Percentiles rank a stretch among this genome's conserved stretches.
Evolutionary conservation across 2,113 vertebrate species (phyloP).

Genomic region (Dicentrarchus labrax): DNA sequence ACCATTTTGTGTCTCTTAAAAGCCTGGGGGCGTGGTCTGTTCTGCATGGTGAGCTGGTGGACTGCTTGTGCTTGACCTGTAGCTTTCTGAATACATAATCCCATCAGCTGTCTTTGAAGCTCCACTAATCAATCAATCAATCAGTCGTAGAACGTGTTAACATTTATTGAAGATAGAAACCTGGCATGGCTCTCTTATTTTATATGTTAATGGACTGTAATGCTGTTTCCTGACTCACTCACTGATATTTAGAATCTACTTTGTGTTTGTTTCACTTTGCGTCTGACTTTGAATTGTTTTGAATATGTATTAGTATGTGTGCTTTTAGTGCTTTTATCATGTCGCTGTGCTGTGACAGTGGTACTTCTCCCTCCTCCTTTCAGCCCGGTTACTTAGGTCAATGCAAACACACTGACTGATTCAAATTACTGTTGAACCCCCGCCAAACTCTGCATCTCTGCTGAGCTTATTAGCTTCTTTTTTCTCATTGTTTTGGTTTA

Average conservation of each 20-base stretch:
- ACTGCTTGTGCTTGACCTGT: background rate
- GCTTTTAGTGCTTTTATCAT: background rate
- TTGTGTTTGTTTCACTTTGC: slow-evolving; percentile 24
- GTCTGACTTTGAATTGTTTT: background rate
- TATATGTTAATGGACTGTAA: background rate
- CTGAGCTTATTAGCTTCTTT: slow-evolving; percentile 1
- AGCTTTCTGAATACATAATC: slow-evolving; percentile 28
- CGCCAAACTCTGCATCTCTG: background rate
- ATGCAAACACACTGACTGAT: slow-evolving; percentile 1
- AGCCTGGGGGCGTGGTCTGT: background rate
- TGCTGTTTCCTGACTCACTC: background rate
- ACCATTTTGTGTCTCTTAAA: background rate
- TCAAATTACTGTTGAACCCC: background rate
- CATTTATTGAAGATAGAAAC: background rate
- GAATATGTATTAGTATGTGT: background rate
- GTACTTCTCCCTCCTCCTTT: background rate
- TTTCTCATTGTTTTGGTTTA: background rate
- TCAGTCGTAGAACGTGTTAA: accelerated
- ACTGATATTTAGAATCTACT: background rate
- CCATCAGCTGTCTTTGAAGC: background rate
- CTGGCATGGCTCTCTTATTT: background rate
- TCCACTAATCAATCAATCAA: background rate
- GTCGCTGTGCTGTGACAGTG: background rate
- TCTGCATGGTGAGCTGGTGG: slow-evolving; percentile 17
- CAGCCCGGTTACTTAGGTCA: background rate